Evolutionary conservation across 1,140 invertebrate species (phyloP).

Genomic region (Lordiphosa collinella): DNA sequence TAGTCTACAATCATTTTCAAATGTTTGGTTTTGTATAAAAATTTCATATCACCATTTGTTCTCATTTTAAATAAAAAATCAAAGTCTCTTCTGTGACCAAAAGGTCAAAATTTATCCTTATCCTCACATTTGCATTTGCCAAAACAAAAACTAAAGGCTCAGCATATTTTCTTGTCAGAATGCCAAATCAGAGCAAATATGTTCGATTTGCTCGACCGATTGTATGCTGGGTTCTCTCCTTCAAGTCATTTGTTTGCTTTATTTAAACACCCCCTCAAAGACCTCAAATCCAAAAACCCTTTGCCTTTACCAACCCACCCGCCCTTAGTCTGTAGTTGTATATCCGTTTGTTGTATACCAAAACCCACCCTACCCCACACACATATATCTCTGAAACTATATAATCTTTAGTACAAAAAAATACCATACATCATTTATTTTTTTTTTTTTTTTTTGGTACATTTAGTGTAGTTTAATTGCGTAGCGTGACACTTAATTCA

Average conservation of each 20-base stretch:
- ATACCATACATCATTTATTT: slow-evolving; percentile 23
- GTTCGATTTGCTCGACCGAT: slow-evolving; percentile 7
- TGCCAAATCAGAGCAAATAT: slow-evolving; percentile 5
- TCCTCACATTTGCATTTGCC: slow-evolving; percentile 1
- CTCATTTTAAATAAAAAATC: too few relatives aligned
- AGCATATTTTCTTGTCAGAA: slow-evolving; percentile 1
- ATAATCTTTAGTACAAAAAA: slow-evolving; percentile 16
- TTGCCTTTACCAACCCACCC: slow-evolving; percentile 4
- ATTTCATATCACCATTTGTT: too few relatives aligned
- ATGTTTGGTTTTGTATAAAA: slow-evolving; percentile 25
- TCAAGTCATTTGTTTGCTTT: too few relatives aligned
- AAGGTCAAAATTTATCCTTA: neutral
- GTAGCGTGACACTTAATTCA: slow-evolving; percentile 23
- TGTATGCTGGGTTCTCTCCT: neutral
- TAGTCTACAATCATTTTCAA: slow-evolving; percentile 17
- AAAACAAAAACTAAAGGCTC: neutral
- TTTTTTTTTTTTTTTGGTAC: slow-evolving; percentile 14
- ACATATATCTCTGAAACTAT: slow-evolving; percentile 34
- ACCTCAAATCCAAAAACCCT: slow-evolving; percentile 1
- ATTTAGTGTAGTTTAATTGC: slow-evolving; percentile 25
- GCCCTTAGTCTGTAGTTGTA: slow-evolving; percentile 52
- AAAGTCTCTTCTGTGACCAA: neutral
- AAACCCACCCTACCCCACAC: slow-evolving; percentile 18
- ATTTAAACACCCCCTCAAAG: neutral
- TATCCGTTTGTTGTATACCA: slow-evolving; percentile 50